Evolutionary conservation across 2,888 invertebrate species (phyloP).

Genomic region (Hypomecis punctinalis): DNA sequence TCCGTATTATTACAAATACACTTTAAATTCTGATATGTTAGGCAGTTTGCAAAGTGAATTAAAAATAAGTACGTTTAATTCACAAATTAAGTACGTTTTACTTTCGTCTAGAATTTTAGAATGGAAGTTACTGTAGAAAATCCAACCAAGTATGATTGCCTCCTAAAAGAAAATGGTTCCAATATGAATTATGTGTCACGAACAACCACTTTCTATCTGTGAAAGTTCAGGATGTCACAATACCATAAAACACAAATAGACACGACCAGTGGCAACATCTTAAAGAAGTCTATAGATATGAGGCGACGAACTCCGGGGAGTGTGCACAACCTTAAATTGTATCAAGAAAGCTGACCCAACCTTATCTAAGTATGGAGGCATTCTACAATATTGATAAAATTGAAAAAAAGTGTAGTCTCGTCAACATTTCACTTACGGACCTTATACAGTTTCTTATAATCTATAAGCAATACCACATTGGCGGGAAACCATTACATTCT

Average conservation of each 20-base stretch:
- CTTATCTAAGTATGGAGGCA: conserved; percentile 68
- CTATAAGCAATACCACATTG: conserved; percentile 66
- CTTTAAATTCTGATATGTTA: too few relatives aligned
- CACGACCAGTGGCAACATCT: conserved; percentile 32
- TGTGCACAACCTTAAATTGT: conserved; percentile 45
- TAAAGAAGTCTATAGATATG: conserved; percentile 23
- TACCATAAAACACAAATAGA: conserved; percentile 32
- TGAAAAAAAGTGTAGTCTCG: conserved; percentile 63
- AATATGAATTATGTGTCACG: not conserved
- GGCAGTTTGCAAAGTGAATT: too few relatives aligned
- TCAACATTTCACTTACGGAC: conserved; percentile 72
- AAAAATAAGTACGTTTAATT: not conserved
- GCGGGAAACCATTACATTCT: conserved; percentile 62
- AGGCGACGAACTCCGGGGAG: conserved; percentile 32
- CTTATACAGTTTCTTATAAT: conserved; percentile 66
- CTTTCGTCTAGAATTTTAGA: too few relatives aligned
- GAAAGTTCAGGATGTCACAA: conserved; percentile 35
- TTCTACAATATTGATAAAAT: conserved; percentile 73
- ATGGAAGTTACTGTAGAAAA: too few relatives aligned
- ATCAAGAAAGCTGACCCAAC: conserved; percentile 68
- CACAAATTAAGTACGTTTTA: not conserved
- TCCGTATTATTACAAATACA: too few relatives aligned
- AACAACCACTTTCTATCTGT: conserved; percentile 4
- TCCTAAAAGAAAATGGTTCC: too few relatives aligned
- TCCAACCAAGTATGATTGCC: too few relatives aligned